A percentile compares a stretch with the other conserved stretches of the same genome.
Conservation (phyloP, 23 tunicate species). For the Halocynthia roretzi region DNA sequence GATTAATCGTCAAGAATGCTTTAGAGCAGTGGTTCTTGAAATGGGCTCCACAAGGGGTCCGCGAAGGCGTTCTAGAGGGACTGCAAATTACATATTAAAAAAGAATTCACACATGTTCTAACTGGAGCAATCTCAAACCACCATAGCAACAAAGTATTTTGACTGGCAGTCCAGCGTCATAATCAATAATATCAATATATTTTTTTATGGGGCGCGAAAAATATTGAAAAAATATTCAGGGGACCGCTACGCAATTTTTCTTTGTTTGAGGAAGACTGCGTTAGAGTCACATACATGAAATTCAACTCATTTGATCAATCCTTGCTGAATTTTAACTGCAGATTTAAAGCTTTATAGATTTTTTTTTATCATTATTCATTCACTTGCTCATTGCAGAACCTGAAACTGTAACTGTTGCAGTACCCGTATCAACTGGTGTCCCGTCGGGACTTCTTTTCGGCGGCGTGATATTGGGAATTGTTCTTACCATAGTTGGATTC, state of each 20-base stretch:
- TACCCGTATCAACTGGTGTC: constrained; percentile 6
- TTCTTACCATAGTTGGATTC: constrained; percentile 34
- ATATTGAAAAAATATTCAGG: too few species aligned
- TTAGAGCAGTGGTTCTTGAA: not conserved
- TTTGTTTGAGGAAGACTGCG: not conserved
- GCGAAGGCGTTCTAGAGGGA: too few species aligned
- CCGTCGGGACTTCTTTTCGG: constrained; percentile 71
- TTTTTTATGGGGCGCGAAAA: too few species aligned
- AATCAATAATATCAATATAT: too few species aligned
- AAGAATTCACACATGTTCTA: too few species aligned
- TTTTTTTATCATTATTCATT: not conserved
- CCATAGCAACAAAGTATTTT: too few species aligned
- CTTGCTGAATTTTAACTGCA: constrained; percentile 14
- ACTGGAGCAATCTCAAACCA: too few species aligned
- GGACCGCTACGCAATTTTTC: too few species aligned
- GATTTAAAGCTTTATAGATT: constrained; percentile 18
- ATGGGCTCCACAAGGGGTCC: not conserved
- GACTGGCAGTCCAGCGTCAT: too few species aligned
- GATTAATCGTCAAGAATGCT: not conserved
- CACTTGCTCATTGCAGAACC: not conserved
- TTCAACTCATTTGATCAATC: not conserved
- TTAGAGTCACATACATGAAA: not conserved
- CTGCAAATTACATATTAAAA: too few species aligned
- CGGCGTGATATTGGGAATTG: constrained; percentile 50
- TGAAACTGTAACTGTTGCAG: not conserved